A percentile compares a stretch with the other conserved stretches of the same genome.
phyloP scores from a whole-genome alignment of 2,888 invertebrate species.

The Myathropa florea region DNA sequence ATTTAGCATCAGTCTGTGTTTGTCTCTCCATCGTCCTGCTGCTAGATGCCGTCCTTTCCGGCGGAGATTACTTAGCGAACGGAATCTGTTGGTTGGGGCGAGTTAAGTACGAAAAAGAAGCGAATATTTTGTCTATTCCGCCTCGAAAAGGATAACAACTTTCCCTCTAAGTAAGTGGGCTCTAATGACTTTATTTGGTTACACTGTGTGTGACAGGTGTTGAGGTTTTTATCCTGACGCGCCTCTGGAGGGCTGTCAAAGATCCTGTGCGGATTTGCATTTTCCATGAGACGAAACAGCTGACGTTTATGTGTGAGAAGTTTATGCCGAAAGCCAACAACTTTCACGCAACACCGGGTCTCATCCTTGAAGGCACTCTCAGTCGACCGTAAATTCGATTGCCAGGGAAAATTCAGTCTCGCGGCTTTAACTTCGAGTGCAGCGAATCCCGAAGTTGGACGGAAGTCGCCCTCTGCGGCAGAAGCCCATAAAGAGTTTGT shows the following conservation, averaged over 20 bases:
- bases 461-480: neutral
- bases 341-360: neutral
- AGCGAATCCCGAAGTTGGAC: constrained; percentile 48
- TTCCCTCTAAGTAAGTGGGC: neutral
- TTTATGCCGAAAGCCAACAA: too few species aligned
- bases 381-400: constrained; percentile 58
- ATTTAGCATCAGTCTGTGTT: constrained; percentile 38
- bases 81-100: neutral
- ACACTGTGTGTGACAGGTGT: neutral
- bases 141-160: neutral
- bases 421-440: constrained; percentile 37
- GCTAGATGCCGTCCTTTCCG: neutral
- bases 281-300: neutral
- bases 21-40: neutral
- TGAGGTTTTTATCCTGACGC: neutral
- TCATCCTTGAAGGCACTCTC: constrained; percentile 9
- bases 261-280: neutral
- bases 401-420: constrained; percentile 25
- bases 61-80: neutral
- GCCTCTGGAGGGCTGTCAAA: neutral
- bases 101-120: too few species aligned
- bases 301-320: neutral
- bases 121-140: neutral
- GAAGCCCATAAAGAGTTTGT: constrained; percentile 17
- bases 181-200: neutral